These are phyloP conservation scores for Trilocha varians DNA, from an alignment of 2,888 invertebrate species.

Conservation along the genomic window DNA sequence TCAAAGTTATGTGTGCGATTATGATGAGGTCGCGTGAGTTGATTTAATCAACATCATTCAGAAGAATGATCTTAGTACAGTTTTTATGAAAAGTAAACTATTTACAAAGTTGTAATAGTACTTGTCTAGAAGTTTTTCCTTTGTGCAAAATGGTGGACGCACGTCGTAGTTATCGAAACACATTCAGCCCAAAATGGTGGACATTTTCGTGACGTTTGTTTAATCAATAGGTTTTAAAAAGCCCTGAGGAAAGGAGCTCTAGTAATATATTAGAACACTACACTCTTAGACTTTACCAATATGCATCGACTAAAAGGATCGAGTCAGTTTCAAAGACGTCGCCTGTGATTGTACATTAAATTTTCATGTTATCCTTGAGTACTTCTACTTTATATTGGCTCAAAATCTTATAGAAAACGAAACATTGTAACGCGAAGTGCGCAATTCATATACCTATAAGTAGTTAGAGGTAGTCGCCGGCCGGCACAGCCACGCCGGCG, in stretches of 20 bases:
- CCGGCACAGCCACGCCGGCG: slow-evolving; percentile 18
- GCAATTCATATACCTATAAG: background rate
- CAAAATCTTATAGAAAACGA: background rate
- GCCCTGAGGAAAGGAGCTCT: background rate
- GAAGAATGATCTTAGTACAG: slow-evolving; percentile 2
- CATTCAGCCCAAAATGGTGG: slow-evolving; percentile 48
- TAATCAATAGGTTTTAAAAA: slow-evolving; percentile 36
- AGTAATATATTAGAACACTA: no score
- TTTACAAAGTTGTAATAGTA: background rate
- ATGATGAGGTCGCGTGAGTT: no score
- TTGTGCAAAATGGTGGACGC: slow-evolving; percentile 40
- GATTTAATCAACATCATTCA: no score
- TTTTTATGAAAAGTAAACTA: background rate
- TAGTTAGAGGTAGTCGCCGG: slow-evolving; percentile 20
- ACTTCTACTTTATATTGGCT: background rate
- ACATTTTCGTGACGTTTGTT: slow-evolving; percentile 44
- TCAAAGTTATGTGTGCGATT: background rate
- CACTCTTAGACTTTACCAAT: no score
- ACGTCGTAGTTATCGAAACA: slow-evolving; percentile 25
- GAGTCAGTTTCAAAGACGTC: no score
- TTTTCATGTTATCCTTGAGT: no score
- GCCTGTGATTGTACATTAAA: no score
- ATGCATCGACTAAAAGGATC: no score
- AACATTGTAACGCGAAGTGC: background rate
- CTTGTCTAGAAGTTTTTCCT: background rate